Evolutionary conservation across 2,888 invertebrate species (phyloP), one percentile per base, ranked within the genome.

Genomic region (Calephelis perditalis): DNA sequence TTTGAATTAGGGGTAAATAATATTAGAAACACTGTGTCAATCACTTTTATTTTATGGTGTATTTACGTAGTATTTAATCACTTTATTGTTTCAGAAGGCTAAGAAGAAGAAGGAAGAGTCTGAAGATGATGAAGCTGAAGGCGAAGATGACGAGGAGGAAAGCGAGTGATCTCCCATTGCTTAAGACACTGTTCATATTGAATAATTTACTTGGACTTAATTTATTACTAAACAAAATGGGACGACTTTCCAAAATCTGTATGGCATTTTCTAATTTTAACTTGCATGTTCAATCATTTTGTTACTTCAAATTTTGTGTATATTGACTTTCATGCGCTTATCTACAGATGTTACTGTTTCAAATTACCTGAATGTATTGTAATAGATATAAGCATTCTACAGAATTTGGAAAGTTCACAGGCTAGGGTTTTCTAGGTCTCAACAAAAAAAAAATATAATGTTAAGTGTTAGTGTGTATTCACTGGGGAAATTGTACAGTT

Each of bases 21-120:
- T 26, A 26, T 26, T 26, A 3, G 26, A 26, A 26, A 26, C 26
- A 26, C 3, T 26, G 3, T 26, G 15, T 15, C 15, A 15, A 15
- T 26, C 26, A 26, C 26, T 26, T 26, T 26, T 26, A 26, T 26
- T 26, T 1, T 26, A 26, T 15, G 15, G 15, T 15, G 65, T 12
- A 65, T 36, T 40, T 46, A 40, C 11, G 15, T 26, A 46, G 12
- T 60, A 46, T 37, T 58, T 36, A 57, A 43, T 55, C 59, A 15
- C 55, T 63, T 67, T 65, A 60, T 63, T 65, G 35, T 64, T 72
- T 71, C 15, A 85, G 89, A 91, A 84, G 77, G 86, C 84, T 72
- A 90, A 85, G 85, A 91, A 83, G 91, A 94, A 89, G 92, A 93
- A 91, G 93, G 93, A 91, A 75, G 92, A 93, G 73, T 91, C 91